These are phyloP conservation scores for Onychorhynchus coronatus DNA, from an alignment of 2,113 vertebrate genomes.

Conservation along the genomic window DNA sequence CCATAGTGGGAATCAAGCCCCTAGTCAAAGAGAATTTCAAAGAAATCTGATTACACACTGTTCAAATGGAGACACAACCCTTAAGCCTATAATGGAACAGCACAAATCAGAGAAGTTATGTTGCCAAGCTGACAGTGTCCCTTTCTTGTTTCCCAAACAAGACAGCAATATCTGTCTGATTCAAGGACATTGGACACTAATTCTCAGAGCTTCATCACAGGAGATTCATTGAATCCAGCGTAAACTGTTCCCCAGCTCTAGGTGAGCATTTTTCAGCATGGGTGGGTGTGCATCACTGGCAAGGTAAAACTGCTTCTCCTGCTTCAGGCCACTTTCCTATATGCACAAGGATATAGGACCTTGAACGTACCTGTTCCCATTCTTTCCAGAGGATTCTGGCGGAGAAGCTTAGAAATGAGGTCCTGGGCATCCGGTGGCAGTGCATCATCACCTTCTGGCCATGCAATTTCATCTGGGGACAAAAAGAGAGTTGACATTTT, in stretches of 20 bases:
- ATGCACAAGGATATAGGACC: neutral
- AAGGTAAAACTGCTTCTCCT: neutral
- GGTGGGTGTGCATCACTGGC: neutral
- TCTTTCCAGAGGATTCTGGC: conserved; percentile 92
- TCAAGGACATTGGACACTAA: neutral
- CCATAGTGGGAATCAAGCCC: neutral
- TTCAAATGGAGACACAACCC: neutral
- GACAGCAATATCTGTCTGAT: neutral
- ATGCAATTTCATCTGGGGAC: conserved; percentile 90
- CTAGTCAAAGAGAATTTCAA: neutral
- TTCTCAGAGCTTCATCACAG: neutral
- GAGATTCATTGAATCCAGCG: neutral
- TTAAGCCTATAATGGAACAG: neutral
- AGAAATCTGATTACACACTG: neutral
- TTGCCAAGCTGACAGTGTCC: neutral
- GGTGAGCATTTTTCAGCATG: neutral
- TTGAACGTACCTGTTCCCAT: conserved; percentile 93
- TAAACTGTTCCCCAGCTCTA: neutral
- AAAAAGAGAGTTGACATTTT: conserved; percentile 31
- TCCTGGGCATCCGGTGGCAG: conserved; percentile 91
- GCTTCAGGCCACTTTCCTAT: neutral
- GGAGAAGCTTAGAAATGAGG: conserved; percentile 90
- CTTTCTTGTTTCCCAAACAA: neutral
- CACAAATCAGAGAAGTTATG: neutral
- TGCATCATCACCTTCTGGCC: conserved; percentile 95